Conservation (phyloP, 64 coral and sea anemone genomes). For the Montipora foliosa region DNA sequence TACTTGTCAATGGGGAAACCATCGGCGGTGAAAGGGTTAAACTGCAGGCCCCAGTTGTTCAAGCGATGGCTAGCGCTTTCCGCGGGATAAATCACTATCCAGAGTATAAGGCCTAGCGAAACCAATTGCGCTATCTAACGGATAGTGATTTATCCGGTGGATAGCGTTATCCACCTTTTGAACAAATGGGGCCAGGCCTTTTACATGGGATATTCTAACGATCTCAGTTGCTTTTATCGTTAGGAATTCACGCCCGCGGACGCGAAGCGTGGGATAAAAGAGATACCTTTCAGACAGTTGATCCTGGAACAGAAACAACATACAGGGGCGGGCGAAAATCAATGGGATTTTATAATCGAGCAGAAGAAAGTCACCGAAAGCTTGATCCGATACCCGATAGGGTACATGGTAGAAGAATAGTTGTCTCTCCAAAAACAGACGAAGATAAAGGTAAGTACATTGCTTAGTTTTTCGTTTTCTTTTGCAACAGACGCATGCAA, state of each 20-base stretch:
- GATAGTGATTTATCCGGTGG: too few species aligned
- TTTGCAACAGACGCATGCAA: too few species aligned
- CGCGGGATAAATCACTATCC: too few species aligned
- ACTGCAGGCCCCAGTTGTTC: too few species aligned
- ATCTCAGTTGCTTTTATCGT: background rate
- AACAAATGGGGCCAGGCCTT: background rate
- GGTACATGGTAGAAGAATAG: slow-evolving; percentile 7
- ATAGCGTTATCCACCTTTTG: too few species aligned
- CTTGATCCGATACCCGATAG: slow-evolving; percentile 58
- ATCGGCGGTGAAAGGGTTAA: too few species aligned
- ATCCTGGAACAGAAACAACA: background rate
- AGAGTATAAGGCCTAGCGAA: too few species aligned
- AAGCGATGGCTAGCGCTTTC: too few species aligned
- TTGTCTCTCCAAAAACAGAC: background rate
- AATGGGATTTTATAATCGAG: background rate
- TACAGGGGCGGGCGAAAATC: slow-evolving; percentile 9
- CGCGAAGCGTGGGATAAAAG: background rate
- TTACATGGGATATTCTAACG: background rate
- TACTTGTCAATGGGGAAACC: too few species aligned
- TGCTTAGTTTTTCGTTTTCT: background rate
- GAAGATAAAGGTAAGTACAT: slow-evolving; percentile 25
- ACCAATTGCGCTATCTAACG: too few species aligned
- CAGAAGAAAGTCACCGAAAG: slow-evolving; percentile 7
- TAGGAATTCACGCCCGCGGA: slow-evolving; percentile 8
- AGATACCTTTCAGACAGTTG: background rate